Evolutionary conservation across 2,888 invertebrate genomes (phyloP), one percentile per base, ranked within the genome.

Genomic region (Cheilosia vulpina): DNA sequence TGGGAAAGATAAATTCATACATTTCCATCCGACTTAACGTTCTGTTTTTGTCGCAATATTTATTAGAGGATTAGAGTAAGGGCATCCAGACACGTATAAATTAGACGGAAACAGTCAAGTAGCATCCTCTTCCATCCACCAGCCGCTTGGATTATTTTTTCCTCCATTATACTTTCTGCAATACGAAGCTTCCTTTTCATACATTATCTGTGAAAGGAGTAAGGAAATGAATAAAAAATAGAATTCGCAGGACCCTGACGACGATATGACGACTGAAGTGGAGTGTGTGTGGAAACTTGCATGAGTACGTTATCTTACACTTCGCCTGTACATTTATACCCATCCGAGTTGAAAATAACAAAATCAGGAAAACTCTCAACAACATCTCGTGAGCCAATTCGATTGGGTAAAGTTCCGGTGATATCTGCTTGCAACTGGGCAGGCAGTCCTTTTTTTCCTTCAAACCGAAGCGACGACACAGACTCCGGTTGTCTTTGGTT

Each of bases 21-120:
- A 57, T 63, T 71, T 60, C 57, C 69, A 69, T 55, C 55, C 55
- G 38, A 9, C 53, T 62, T 24, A 19, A 41, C 38, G 47, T 63
- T 38, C 57, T 41, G 43, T 19, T 71, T 71, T 50, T 41, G 57
- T 69, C 53, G 47, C 72, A 55, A 31, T 80, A 80, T 85, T 85
- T 80, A 85, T 85, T 76, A 66, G 58, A 60, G 60, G 50, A 71
- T 50, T 71, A 60, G 47, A 66, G 65, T 68, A 76, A 66, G 80
- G 73, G 57, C 66, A 71, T 21, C 41, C 73, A 47, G 47, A 65
- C 60, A 47, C 76, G 62, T 57, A 85, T 85, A 80, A 85, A 80
- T 80, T 85, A 69, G 76, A 76, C 41, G 38, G 43, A 65, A 55
- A 83, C 82, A 73, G 82, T 78, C 82, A 68, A 68, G 71, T 66